Conservation (phyloP, 2,797 vertebrate genomes). For the Acridotheres tristis region DNA sequence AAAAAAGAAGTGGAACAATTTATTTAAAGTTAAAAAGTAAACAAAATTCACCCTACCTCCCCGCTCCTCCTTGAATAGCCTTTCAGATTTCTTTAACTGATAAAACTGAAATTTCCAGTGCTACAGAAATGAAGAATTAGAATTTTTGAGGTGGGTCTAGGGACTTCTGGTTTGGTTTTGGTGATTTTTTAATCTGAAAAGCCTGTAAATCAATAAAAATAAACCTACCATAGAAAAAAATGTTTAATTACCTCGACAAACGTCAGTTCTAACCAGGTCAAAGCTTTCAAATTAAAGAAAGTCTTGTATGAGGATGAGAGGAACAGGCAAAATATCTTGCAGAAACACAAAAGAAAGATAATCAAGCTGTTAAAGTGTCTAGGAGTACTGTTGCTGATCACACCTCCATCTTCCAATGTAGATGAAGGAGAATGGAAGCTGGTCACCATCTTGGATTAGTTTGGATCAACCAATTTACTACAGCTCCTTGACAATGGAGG, state of each 20-base stretch:
- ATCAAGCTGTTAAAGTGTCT: not conserved
- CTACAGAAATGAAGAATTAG: not conserved
- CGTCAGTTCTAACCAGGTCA: not conserved
- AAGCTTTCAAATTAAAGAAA: not conserved
- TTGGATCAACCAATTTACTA: not conserved
- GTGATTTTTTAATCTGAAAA: not conserved
- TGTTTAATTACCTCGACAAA: not conserved
- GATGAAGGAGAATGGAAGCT: not conserved
- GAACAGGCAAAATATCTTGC: not conserved
- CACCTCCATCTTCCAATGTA: not conserved
- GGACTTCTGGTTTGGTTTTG: not conserved
- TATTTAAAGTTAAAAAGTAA: not conserved
- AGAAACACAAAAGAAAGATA: not conserved
- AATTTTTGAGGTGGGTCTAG: not conserved
- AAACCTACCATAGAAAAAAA: not conserved
- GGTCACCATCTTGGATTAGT: not conserved
- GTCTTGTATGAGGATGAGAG: not conserved
- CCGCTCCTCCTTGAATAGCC: accelerated
- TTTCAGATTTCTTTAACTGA: not conserved
- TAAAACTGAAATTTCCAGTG: not conserved
- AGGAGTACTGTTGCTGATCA: not conserved
- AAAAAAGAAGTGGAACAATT: not conserved
- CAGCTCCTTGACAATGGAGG: not conserved
- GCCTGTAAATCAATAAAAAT: not conserved
- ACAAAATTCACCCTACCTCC: not conserved